phyloP scores from a whole-genome alignment of 2,888 invertebrate genomes.

The Prosapia bicincta region DNA sequence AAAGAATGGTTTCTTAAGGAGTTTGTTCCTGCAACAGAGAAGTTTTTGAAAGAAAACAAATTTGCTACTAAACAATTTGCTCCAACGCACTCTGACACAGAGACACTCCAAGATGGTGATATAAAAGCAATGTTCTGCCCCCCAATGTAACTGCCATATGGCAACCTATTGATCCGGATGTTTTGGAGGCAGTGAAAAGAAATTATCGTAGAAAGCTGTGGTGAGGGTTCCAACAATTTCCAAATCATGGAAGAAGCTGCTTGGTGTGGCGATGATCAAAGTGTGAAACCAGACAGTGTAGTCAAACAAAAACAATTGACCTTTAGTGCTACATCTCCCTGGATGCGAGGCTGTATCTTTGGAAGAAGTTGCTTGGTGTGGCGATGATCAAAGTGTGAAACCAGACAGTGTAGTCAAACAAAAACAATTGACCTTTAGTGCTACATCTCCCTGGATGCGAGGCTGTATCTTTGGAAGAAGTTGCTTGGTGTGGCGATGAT shows the following conservation, averaged over 20 bases:
- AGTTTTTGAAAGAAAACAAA: not conserved
- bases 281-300: not conserved
- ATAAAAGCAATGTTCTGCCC: not conserved
- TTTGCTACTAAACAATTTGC: not conserved
- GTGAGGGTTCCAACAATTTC: not conserved
- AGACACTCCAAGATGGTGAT: too few species aligned
- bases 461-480: too few species aligned
- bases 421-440: too few species aligned
- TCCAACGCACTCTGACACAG: not conserved
- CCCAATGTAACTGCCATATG: not conserved
- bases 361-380: too few species aligned
- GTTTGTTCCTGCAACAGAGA: too few species aligned
- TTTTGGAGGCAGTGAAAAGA: too few species aligned
- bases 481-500: too few species aligned
- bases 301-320: not conserved
- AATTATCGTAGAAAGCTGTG: not conserved
- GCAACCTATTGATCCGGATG: not conserved
- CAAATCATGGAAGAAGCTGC: not conserved
- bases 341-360: too few species aligned
- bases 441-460: too few species aligned
- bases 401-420: too few species aligned
- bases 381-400: too few species aligned
- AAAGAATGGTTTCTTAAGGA: too few species aligned
- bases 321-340: not conserved
- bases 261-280: not conserved